A percentile compares a stretch with the other conserved stretches of the same genome.
Evolutionary conservation across 2,888 invertebrate genomes (phyloP).

Genomic region (Barypeithes pellucidus): DNA sequence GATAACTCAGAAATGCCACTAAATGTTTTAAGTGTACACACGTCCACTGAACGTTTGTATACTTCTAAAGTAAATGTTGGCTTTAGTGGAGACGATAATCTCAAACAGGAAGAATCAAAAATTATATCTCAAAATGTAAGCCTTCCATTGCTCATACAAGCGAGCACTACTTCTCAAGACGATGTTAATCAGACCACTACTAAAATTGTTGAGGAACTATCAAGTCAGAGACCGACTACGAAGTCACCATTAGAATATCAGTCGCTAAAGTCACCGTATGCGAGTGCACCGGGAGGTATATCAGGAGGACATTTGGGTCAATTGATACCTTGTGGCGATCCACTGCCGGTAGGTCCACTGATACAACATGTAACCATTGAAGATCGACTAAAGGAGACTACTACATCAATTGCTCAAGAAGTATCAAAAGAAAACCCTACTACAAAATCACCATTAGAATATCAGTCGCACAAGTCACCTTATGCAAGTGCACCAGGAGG

Average conservation of each 20-base stretch:
- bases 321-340: conserved; percentile 24
- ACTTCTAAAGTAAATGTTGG: conserved; percentile 30
- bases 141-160: neutral
- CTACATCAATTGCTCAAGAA: too few relatives aligned
- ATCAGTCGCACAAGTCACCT: conserved; percentile 10
- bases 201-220: neutral
- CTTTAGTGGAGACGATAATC: neutral
- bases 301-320: conserved; percentile 31
- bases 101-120: neutral
- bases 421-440: neutral
- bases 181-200: too few relatives aligned
- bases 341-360: conserved; percentile 4
- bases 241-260: conserved; percentile 15
- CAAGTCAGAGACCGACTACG: neutral
- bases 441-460: conserved; percentile 19
- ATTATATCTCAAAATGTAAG: neutral
- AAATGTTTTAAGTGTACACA: neutral
- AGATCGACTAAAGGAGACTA: conserved; percentile 21
- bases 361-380: conserved; percentile 51
- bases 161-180: neutral
- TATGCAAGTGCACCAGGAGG: conserved; percentile 18
- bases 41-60: conserved; percentile 8
- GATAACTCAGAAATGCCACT: neutral
- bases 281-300: conserved; percentile 2
- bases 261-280: conserved; percentile 21